These are phyloP conservation scores for Maccullochella peelii DNA, from an alignment of 2,113 vertebrate species.

Conservation along the genomic window DNA sequence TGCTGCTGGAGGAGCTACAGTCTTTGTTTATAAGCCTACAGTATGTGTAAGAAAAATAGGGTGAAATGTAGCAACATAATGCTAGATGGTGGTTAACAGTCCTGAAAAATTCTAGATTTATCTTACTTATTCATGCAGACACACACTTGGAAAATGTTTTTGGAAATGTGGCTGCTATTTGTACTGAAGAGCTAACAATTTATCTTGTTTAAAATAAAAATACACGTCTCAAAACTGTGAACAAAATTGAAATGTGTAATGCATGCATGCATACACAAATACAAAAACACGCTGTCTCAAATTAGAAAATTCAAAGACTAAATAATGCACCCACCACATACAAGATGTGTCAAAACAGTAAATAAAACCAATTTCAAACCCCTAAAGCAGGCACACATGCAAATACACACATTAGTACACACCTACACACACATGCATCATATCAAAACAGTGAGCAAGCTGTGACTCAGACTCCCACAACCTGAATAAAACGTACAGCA, in stretches of 20 bases:
- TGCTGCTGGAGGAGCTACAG: conserved; percentile 10
- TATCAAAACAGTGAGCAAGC: conserved; percentile 28
- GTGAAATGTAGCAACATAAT: background rate
- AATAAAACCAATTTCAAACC: conserved; percentile 8
- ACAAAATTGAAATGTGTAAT: background rate
- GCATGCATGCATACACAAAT: too few relatives aligned
- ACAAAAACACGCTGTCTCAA: background rate
- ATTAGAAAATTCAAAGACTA: background rate
- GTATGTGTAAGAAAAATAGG: background rate
- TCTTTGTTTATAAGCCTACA: background rate
- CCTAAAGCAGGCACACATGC: background rate
- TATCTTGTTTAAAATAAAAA: background rate
- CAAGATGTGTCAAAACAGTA: background rate
- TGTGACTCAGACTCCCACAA: conserved; percentile 40
- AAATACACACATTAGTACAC: background rate
- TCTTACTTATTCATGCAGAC: background rate
- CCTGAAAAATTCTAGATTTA: background rate
- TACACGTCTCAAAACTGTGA: background rate
- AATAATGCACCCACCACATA: background rate
- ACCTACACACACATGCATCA: conserved; percentile 22
- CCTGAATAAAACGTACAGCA: conserved; percentile 13
- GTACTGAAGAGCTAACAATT: background rate
- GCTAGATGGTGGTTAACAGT: background rate
- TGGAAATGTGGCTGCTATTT: background rate
- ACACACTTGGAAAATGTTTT: background rate